phyloP scores from a whole-genome alignment of 2,888 invertebrate genomes.

The Drosophila mercatorum region DNA sequence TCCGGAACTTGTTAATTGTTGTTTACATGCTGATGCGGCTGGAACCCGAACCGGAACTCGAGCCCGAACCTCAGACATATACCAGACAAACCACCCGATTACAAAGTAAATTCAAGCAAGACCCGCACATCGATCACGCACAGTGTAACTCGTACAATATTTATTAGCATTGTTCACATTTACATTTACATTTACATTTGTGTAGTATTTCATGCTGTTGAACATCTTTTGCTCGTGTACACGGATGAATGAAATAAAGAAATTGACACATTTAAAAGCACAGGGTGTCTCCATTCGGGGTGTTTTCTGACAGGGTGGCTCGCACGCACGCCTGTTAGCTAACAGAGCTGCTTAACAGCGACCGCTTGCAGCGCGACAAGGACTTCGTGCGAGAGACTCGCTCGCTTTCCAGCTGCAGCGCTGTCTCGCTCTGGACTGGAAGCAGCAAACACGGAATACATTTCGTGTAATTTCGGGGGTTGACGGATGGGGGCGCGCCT shows the following conservation, averaged over 20 bases:
- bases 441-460: constrained; percentile 58
- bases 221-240: constrained; percentile 61
- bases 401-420: constrained; percentile 9
- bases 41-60: constrained; percentile 55
- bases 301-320: constrained; percentile 27
- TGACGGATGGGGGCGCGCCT: constrained; percentile 63
- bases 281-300: background rate
- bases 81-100: constrained; percentile 33
- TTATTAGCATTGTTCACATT: constrained; percentile 73
- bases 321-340: constrained; percentile 17
- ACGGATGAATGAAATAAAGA: constrained; percentile 75
- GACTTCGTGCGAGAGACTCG: constrained; percentile 15
- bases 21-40: constrained; percentile 59
- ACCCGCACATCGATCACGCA: constrained; percentile 35
- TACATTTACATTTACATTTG: constrained; percentile 41
- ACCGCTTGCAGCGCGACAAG: constrained; percentile 1
- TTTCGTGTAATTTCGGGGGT: constrained; percentile 64
- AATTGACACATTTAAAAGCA: constrained; percentile 67
- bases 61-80: constrained; percentile 37
- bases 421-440: constrained; percentile 11
- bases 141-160: constrained; percentile 66
- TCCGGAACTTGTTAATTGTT: constrained; percentile 75
- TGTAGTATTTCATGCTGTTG: constrained; percentile 70
- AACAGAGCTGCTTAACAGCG: constrained; percentile 20
- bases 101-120: constrained; percentile 8